These are phyloP conservation scores for Epinotia ramella DNA, from an alignment of 2,888 invertebrate species.

Conservation along the genomic window DNA sequence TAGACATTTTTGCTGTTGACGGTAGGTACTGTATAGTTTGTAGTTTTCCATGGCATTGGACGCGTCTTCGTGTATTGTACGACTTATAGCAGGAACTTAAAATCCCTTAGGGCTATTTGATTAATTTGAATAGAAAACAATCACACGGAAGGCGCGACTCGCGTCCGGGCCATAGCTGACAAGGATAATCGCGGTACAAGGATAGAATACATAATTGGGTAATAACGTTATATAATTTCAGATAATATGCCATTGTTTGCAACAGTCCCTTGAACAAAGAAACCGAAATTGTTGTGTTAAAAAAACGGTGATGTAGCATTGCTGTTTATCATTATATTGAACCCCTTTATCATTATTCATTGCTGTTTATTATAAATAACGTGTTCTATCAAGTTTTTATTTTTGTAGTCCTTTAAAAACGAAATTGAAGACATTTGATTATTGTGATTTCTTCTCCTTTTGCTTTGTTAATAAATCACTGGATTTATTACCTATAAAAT, in stretches of 20 bases:
- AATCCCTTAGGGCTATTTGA: constrained; percentile 25
- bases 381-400: no score
- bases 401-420: no score
- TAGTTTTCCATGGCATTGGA: background rate
- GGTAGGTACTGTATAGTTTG: background rate
- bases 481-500: no score
- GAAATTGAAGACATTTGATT: no score
- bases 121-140: constrained; percentile 46
- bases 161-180: constrained; percentile 52
- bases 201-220: constrained; percentile 58
- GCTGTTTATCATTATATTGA: background rate
- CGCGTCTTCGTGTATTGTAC: background rate
- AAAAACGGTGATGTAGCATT: constrained; percentile 16
- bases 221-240: constrained; percentile 45
- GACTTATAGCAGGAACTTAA: background rate
- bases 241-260: constrained; percentile 41
- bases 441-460: no score
- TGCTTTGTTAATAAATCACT: no score
- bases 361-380: background rate
- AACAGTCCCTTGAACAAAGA: constrained; percentile 34
- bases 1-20: background rate
- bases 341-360: no score
- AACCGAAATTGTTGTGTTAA: background rate
- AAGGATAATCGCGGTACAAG: constrained; percentile 61
- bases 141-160: constrained; percentile 45